Evolutionary conservation across 2,797 vertebrate species (phyloP), one percentile per base, ranked within the genome.

Genomic region (Ispidina picta): DNA sequence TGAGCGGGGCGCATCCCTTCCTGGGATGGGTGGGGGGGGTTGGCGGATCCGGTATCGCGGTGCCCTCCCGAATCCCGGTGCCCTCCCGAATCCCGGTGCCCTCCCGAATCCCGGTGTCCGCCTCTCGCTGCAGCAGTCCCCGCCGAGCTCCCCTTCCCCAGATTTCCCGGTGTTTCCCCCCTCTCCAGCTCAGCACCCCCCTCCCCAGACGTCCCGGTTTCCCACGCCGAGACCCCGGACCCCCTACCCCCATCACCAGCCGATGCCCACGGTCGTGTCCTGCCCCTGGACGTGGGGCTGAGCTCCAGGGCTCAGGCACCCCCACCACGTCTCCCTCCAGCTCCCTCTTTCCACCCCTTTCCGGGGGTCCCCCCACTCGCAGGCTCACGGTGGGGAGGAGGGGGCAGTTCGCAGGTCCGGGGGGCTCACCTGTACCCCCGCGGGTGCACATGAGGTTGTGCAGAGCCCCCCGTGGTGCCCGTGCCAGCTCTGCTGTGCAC

Each of bases 391-490:
- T 2, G 8, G 23, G 66, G 48, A 51, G 37, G 5, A 25, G 52
- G 56, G 8, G 72, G 26, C 63, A 10, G 1, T 60, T n/a, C 46
- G 22, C 46, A 21, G 46, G 46, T 48, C 46, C 46, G 21, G 5
- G 16, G 31, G 55, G 4, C 19, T 82, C 72, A 1, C 26, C 22
- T 5, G 35, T 62, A 8, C 25, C 43, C n/a, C 58, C 8, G 62
- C 3, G 1, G 15, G 7, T 17, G 73, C n/a, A 3, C 29, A 2
- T 2, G 11, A 48, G 46, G 60, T 28, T 3, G 1, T 15, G 52
- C 46, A 9, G 9, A 48, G 15, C 58, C 69, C 51, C 11, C 41
- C 3, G 29, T 1, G 2, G 29, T 66, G 60, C 29, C 64, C 1
- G 5, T 20, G 33, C 29, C 76, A 26, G 39, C 62, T 35, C 51